phyloP scores from a whole-genome alignment of 2,888 invertebrate species.

The Chymomyza procnemis region DNA sequence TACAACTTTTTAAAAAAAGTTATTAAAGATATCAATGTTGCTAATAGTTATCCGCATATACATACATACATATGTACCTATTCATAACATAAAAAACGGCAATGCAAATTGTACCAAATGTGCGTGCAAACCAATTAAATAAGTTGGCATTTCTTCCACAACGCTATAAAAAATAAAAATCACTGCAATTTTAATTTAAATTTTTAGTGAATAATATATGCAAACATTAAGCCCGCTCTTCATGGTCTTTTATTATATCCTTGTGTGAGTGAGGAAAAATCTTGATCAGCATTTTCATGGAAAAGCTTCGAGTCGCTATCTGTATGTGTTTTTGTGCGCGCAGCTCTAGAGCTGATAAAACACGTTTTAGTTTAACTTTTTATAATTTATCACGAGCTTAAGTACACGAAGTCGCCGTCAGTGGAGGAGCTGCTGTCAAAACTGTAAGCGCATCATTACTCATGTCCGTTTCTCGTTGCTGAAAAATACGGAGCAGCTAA shows the following conservation, averaged over 20 bases:
- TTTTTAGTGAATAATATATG: slow-evolving; percentile 1
- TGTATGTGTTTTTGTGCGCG: slow-evolving; percentile 12
- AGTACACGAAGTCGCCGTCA: slow-evolving; percentile 23
- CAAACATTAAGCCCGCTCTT: neutral
- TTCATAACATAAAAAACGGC: too few species aligned
- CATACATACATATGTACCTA: too few species aligned
- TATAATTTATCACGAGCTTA: slow-evolving; percentile 39
- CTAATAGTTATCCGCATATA: too few species aligned
- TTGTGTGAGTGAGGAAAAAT: neutral
- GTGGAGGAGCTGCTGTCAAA: slow-evolving; percentile 35
- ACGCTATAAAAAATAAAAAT: neutral
- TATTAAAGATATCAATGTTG: too few species aligned
- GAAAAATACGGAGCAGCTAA: neutral
- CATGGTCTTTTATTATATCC: neutral
- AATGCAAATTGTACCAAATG: too few species aligned
- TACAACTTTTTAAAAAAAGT: too few species aligned
- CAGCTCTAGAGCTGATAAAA: slow-evolving; percentile 39
- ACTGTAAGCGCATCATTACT: slow-evolving; percentile 42
- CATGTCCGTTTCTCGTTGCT: slow-evolving; percentile 33
- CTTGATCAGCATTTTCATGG: neutral
- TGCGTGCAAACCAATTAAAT: neutral
- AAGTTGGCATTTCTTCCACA: neutral
- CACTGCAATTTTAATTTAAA: slow-evolving; percentile 6
- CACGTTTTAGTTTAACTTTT: slow-evolving; percentile 45
- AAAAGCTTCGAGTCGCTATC: neutral